These are phyloP conservation scores for Cryptophagus acutangulus DNA, from an alignment of 2,888 invertebrate genomes.

Conservation along the genomic window DNA sequence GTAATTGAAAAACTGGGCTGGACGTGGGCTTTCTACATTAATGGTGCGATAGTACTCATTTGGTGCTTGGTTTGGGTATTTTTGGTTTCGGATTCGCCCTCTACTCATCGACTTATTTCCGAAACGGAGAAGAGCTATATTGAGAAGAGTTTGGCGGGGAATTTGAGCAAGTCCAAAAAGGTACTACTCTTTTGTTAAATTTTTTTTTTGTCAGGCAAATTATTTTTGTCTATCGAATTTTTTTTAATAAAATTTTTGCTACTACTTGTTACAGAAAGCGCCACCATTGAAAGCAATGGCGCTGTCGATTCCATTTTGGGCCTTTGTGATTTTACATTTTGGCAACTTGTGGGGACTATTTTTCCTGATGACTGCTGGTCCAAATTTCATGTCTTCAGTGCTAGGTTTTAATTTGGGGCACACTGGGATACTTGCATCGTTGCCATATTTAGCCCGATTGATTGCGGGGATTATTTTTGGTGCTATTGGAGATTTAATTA, in stretches of 20 bases:
- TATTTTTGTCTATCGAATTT: too few relatives aligned
- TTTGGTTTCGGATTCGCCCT: constrained; percentile 52
- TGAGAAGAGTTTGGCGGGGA: constrained; percentile 42
- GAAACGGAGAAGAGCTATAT: constrained; percentile 51
- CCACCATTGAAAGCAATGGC: constrained; percentile 62
- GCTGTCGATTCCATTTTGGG: constrained; percentile 64
- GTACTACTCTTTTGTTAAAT: constrained; percentile 1
- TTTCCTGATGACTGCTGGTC: constrained; percentile 71
- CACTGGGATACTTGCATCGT: constrained; percentile 64
- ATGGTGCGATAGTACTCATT: constrained; percentile 35
- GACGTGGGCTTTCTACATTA: constrained; percentile 42
- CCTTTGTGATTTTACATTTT: constrained; percentile 62
- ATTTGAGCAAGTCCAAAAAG: too few relatives aligned
- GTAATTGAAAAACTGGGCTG: constrained; percentile 44
- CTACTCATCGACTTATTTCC: constrained; percentile 53
- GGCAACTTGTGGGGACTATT: constrained; percentile 74
- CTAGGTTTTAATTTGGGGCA: constrained; percentile 66
- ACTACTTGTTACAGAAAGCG: constrained; percentile 58
- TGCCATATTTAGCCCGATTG: constrained; percentile 67
- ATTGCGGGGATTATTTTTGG: constrained; percentile 68
- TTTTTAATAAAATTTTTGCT: constrained; percentile 6
- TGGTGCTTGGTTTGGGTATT: constrained; percentile 49
- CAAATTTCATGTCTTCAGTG: constrained; percentile 67
- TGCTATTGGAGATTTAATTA: constrained; percentile 61
- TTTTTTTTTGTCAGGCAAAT: too few relatives aligned